Base-by-base conservation (phyloP, 1,140 invertebrate genomes). In the Bombus fervidus region DNA sequence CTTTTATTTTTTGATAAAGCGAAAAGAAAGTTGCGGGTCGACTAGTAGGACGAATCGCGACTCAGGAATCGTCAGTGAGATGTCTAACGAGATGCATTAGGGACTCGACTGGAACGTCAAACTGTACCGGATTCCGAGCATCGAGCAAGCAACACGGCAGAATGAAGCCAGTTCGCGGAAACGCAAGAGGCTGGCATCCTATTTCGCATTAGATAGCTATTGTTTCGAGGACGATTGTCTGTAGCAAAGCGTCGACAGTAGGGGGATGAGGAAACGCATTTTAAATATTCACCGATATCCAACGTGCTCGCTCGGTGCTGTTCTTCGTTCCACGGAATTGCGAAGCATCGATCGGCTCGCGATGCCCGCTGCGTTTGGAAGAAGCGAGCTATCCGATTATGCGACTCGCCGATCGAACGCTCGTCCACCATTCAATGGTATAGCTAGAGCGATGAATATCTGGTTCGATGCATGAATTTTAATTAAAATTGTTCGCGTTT, bases 201-300 rank as follows among this genome's bases (percentile, higher is more conserved):
- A 81, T 85, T 72, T 90, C 72, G 82, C 79, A 91, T 92, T 91
- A 92, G 87, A 47, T 81, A 31, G 47, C 90, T 85, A 92, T 92
- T 92, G 91, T 92, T 75, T 87, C 75, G 68, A 80, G n/a, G 39
- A 64, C 37, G 43, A 77, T 73, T 71, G 87, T 85, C 79, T 87
- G 68, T 72, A 28, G 41, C 80, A 28, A 31, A 25, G 39, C 25
- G 69, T 25, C 31, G 69, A 43, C 47, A 5, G 28, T 37, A 57
- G 37, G 6, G 25, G 69, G 34, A 28, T 22, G 31, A 66, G 39
- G 57, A 81, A 71, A 89, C 82, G 39, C 18, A 53, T 78, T 86
- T 83, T 83, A 75, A 81, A 84, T 62, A 85, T 81, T 87, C 76
- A 64, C 68, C 62, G 39, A 57, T 69, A 75, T 68, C 47, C 82